A percentile compares a stretch with the other conserved stretches of the same genome.
Evolutionary conservation across 2,113 vertebrate species (phyloP).

Genomic region (Uropsilus gracilis): DNA sequence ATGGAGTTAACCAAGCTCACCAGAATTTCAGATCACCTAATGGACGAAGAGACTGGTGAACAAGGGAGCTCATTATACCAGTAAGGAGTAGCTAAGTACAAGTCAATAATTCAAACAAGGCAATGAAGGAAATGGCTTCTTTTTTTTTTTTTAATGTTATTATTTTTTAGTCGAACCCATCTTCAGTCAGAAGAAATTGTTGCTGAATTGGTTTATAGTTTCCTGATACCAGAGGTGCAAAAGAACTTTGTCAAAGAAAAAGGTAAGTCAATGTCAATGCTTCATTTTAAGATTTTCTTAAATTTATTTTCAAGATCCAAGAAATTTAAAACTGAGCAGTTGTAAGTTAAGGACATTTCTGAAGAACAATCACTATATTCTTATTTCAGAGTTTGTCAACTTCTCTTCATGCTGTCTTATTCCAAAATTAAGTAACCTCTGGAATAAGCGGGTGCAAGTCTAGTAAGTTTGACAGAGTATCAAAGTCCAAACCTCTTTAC

Average conservation of each 20-base stretch:
- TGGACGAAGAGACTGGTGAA: neutral
- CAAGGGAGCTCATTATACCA: neutral
- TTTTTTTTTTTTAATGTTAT: too few species aligned
- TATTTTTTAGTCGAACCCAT: slow-evolving; percentile 84
- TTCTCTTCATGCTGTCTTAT: neutral
- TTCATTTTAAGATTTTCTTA: neutral
- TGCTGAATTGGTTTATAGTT: slow-evolving; percentile 94
- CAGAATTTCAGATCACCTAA: neutral
- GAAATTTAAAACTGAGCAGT: slow-evolving; percentile 32
- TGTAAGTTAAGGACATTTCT: neutral
- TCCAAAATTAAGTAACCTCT: neutral
- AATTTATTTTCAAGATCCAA: neutral
- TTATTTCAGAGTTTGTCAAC: neutral
- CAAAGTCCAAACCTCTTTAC: neutral
- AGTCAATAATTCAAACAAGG: neutral
- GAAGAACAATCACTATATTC: neutral
- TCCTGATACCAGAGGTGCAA: slow-evolving; percentile 94
- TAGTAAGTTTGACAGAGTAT: neutral
- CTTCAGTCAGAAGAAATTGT: slow-evolving; percentile 95
- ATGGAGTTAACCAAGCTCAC: neutral
- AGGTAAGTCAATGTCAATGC: slow-evolving; percentile 85
- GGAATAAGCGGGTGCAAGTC: neutral
- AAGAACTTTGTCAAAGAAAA: slow-evolving; percentile 89
- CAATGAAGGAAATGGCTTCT: neutral
- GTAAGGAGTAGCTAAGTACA: neutral